Evolutionary conservation across 1,140 invertebrate genomes (phyloP), one percentile per base, ranked within the genome.

Genomic region (Chionoecetes opilio): DNA sequence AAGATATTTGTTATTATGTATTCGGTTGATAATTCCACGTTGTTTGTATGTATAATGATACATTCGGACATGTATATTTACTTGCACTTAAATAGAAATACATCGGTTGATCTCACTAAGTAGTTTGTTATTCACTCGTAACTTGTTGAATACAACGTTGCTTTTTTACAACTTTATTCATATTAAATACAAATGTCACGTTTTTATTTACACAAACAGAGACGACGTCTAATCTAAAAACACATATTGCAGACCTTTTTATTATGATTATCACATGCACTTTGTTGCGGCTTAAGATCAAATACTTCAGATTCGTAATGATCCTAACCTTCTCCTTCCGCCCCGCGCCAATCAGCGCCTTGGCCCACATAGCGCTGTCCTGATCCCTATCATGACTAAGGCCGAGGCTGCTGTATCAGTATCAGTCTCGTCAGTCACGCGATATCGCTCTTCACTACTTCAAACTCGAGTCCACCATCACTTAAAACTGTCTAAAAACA

Each of bases 11-110:
- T 46, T 14, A 5, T 46, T 46, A n/a, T n/a, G n/a, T n/a, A 46
- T 46, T 46, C 41, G 5, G 41, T 46, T 14, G 5, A 46, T 6
- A 5, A 6, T 14, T 46, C 41, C 14, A 46, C 11, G 46, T 17
- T 53, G 46, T 75, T 41, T 75, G 38, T 11, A 91, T 75, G 32
- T 34, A 63, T 63, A 75, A 31, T 31, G 1, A 75, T 34, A 91
- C 26, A 91, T n/a, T 29, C 38, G 75, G 6, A 91, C 38, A 75
- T 63, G 14, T 63, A 91, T 63, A 82, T 63, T 75, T 14, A 82
- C 32, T 31, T 63, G 32, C 38, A 75, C 38, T 75, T 75, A 63
- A 21, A 91, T 29, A 41, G 2, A 63, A 21, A 6, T 63, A 63
- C 26, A 14, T 41, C 38, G 38, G 38, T 41, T 14, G 38, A 41